Base-by-base conservation (phyloP, 2,888 invertebrate genomes). In the Drosophila testacea region DNA sequence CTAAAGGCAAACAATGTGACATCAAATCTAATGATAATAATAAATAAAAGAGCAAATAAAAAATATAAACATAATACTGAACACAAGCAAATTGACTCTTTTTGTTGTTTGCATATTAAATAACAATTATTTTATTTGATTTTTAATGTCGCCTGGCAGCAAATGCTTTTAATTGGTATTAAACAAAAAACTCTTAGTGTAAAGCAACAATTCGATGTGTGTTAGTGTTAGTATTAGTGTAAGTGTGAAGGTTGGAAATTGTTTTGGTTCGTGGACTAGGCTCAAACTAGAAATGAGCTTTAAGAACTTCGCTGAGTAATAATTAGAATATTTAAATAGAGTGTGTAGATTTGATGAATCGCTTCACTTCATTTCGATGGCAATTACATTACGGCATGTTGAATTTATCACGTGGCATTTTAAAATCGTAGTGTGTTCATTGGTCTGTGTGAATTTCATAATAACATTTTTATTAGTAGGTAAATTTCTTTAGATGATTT, bases 51-150 rank as follows among this genome's bases (percentile, higher is more conserved):
- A 66, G 41, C 55, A 60, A 51, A 59, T 62, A 50, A 69, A 50
- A 69, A 80, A 82, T 68, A 62, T 66, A 63, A 68, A 52, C 64
- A 63, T 91, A 90, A 90, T 90, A 90, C 90, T 91, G 90, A 91
- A 91, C 90, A 90, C 89, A 90, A 90, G 62, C 80, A 81, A 74
- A 47, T 66, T 77, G 63, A 83, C 68, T 57, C 16, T 57, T 32
- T 48, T 46, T 54, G 46, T 47, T 27, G 34, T 36, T 76, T 52
- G 44, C 36, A 47, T 42, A 36, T 11, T 47, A 38, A 38, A 47
- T 44, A 56, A 56, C 55, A 44, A 55, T 42, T 55, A 38, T 46
- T 65, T 66, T 66, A 74, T 61, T 61, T 41, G 50, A 42, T 44
- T 65, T 44, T 64, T 52, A 54, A 13, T 52, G 28, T 36, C 42